Percentiles rank a stretch among this genome's conserved stretches.
Conservation (phyloP, 64 coral and sea anemone genomes). For the Trachythela sp. region DNA sequence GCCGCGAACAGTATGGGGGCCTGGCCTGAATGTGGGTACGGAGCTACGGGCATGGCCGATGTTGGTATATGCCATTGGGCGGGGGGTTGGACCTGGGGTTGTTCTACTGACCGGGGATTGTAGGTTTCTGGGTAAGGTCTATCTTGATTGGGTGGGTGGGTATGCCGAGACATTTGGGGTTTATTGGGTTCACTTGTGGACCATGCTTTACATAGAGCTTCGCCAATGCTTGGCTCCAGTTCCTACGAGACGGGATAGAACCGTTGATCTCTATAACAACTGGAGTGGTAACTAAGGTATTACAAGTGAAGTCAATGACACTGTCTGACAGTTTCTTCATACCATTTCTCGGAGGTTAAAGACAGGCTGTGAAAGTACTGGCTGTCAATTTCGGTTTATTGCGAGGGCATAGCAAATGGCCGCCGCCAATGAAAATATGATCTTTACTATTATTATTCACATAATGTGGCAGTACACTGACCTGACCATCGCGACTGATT, state of each 20-base stretch:
- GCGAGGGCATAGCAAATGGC: no score
- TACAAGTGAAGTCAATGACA: no score
- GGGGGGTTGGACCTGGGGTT: not conserved
- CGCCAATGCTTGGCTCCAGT: not conserved
- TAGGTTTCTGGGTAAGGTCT: not conserved
- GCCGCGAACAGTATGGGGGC: constrained; percentile 49
- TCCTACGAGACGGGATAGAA: not conserved
- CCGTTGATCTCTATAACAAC: not conserved
- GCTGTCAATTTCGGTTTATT: no score
- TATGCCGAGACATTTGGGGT: not conserved
- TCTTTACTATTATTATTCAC: no score
- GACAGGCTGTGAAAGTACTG: no score
- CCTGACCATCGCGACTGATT: constrained; percentile 98
- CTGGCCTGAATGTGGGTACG: not conserved
- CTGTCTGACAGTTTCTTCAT: no score
- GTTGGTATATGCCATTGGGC: not conserved
- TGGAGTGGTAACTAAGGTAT: not conserved
- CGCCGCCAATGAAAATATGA: no score
- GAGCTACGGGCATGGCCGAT: not conserved
- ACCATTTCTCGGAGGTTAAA: no score
- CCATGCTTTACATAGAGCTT: not conserved
- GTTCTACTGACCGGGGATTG: not conserved
- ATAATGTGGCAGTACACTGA: not conserved
- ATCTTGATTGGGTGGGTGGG: not conserved
- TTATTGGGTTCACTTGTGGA: not conserved